Evolutionary conservation across 2,797 vertebrate species (phyloP).

Genomic region (Sandelia bainsii): DNA sequence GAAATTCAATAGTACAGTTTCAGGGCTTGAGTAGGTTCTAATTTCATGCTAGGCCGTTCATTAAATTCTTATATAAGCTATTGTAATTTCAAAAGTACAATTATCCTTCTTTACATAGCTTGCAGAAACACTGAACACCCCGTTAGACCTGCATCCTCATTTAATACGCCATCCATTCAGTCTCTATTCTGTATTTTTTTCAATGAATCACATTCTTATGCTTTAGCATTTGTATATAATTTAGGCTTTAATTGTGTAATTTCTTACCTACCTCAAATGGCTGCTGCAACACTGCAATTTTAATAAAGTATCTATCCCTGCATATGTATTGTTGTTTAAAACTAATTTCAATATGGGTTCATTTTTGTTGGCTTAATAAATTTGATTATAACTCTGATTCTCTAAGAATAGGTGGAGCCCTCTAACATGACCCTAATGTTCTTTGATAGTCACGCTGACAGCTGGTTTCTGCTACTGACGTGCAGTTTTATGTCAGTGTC

Average conservation of each 20-base stretch:
- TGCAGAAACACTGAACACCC: constrained; percentile 40
- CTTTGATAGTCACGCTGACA: constrained; percentile 8
- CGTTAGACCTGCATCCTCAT: constrained; percentile 3
- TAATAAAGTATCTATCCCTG: too few species aligned
- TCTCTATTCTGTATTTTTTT: neutral
- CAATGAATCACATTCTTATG: neutral
- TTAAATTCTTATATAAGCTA: constrained; percentile 77
- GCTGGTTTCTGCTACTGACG: constrained; percentile 21
- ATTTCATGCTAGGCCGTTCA: constrained; percentile 85
- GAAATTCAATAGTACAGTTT: constrained; percentile 81
- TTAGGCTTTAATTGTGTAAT: neutral
- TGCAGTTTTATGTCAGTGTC: constrained; percentile 31
- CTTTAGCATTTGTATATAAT: neutral
- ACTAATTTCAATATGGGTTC: too few species aligned
- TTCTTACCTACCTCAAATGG: too few species aligned
- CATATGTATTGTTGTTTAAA: too few species aligned
- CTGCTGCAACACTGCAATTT: too few species aligned
- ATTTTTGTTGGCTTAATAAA: neutral
- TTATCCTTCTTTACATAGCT: constrained; percentile 55
- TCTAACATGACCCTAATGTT: neutral
- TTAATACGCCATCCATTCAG: neutral
- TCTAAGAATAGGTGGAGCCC: neutral
- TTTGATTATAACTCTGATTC: neutral
- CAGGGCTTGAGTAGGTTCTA: constrained; percentile 75
- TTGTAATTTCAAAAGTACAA: constrained; percentile 75